Conservation (phyloP, 1,140 invertebrate genomes). For the Pteromalus puparum region DNA sequence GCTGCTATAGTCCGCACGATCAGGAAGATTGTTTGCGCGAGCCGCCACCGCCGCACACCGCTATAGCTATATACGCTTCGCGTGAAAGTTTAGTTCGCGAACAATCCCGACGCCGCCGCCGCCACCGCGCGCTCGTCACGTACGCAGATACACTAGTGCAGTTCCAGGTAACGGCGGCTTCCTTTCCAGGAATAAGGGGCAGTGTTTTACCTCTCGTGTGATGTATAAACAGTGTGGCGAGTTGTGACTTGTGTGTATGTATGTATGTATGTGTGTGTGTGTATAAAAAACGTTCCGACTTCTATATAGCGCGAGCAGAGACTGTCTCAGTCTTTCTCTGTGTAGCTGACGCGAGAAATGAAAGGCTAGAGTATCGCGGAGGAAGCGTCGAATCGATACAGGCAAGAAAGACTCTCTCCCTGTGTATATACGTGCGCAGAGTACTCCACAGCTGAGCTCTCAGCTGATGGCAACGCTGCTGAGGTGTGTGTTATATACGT, state of each 20-base stretch:
- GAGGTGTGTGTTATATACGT: neutral
- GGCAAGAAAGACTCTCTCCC: neutral
- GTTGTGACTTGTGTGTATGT: too few relatives aligned
- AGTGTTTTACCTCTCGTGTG: neutral
- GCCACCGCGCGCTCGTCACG: conserved; percentile 17
- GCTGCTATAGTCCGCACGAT: conserved; percentile 2
- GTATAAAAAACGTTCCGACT: neutral
- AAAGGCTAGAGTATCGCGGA: neutral
- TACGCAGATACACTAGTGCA: conserved; percentile 5
- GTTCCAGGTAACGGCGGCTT: conserved; percentile 18
- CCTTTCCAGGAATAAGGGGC: neutral
- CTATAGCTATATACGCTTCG: neutral
- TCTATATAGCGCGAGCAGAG: neutral
- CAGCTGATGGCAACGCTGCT: conserved; percentile 51
- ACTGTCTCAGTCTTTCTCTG: neutral
- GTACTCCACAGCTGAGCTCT: conserved; percentile 48
- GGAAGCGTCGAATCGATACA: conserved; percentile 38
- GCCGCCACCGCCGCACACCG: neutral
- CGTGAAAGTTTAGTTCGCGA: conserved; percentile 46
- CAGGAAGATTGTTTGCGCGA: conserved; percentile 33
- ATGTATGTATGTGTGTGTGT: neutral
- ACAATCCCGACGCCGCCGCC: conserved; percentile 10
- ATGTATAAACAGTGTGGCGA: neutral
- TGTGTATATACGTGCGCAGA: conserved; percentile 1
- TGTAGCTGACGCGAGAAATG: neutral